These are phyloP conservation scores for Actinemys pallida DNA, from an alignment of 2,113 vertebrate species.

Conservation along the genomic window DNA sequence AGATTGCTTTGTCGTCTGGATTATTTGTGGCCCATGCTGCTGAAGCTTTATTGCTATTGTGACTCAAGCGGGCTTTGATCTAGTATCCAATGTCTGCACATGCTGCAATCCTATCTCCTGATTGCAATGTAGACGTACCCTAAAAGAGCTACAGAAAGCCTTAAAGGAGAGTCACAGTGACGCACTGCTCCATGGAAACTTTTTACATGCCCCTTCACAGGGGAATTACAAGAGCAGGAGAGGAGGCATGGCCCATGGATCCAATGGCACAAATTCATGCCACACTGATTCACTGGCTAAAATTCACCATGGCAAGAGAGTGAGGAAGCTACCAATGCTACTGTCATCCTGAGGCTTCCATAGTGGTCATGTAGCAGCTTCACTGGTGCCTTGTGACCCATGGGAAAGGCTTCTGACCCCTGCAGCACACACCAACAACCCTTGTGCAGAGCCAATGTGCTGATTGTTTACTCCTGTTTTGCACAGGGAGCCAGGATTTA, in stretches of 20 bases:
- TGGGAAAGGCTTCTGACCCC: not conserved
- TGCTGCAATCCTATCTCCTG: no score
- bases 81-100: no score
- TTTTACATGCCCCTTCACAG: not conserved
- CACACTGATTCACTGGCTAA: not conserved
- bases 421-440: not conserved
- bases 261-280: not conserved
- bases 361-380: not conserved
- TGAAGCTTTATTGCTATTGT: not conserved
- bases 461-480: not conserved
- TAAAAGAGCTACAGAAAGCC: not conserved
- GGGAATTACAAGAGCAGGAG: not conserved
- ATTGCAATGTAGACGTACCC: not conserved
- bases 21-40: not conserved
- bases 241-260: not conserved
- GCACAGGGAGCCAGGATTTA: not conserved
- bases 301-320: not conserved
- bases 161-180: not conserved
- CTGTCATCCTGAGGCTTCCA: rapidly evolving
- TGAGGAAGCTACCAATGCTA: not conserved
- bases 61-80: no score
- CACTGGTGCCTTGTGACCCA: not conserved
- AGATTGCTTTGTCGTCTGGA: not conserved
- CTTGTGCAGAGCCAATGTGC: rapidly evolving
- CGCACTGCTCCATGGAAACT: not conserved